These are phyloP conservation scores for Napeogenes sylphis DNA, from an alignment of 2,888 invertebrate species.

Conservation along the genomic window DNA sequence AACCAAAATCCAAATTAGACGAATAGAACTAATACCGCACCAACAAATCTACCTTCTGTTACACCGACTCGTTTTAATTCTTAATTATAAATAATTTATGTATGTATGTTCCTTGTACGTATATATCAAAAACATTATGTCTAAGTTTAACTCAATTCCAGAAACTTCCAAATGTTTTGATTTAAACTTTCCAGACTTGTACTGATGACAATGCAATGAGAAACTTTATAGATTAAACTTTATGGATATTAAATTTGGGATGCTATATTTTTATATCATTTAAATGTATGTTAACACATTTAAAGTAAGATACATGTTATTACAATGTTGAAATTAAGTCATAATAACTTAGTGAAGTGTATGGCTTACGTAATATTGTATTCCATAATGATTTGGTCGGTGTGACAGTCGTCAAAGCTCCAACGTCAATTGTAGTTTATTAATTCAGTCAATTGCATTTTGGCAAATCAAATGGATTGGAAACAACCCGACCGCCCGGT, in stretches of 20 bases:
- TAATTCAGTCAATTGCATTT: constrained; percentile 36
- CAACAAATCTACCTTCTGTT: constrained; percentile 16
- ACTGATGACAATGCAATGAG: constrained; percentile 6
- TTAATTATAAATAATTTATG: background rate
- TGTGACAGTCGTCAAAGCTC: constrained; percentile 17
- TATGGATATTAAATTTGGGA: background rate
- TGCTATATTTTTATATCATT: background rate
- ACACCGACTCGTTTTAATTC: constrained; percentile 21
- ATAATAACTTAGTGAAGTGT: too few species aligned
- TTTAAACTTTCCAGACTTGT: constrained; percentile 5
- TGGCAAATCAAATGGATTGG: constrained; percentile 40
- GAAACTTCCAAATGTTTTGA: constrained; percentile 1
- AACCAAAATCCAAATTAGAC: constrained; percentile 32
- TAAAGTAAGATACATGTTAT: too few species aligned
- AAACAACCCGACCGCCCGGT: constrained; percentile 36
- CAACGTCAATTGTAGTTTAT: constrained; percentile 35
- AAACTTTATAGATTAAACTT: background rate
- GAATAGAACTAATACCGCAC: constrained; percentile 24
- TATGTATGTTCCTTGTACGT: background rate
- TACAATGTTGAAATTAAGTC: too few species aligned
- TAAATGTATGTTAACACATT: too few species aligned
- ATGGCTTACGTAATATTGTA: too few species aligned
- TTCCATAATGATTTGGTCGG: constrained; percentile 6
- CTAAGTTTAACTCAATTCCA: constrained; percentile 4
- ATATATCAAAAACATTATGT: constrained; percentile 1